These are phyloP conservation scores for Mormyrus iriodes DNA, from an alignment of 2,113 vertebrate species.

Conservation along the genomic window DNA sequence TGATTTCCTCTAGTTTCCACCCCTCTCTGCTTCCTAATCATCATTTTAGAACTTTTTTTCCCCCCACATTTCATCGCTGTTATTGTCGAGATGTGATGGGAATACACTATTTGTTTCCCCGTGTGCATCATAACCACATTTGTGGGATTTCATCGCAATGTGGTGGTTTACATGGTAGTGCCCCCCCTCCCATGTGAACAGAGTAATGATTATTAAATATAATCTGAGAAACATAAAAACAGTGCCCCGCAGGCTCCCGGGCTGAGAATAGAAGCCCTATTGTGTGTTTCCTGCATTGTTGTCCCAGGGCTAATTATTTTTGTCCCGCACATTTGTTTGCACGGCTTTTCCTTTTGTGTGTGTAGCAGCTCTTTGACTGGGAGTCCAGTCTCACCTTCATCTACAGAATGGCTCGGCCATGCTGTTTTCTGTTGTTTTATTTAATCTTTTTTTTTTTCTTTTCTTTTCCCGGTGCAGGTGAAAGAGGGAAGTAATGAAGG, in stretches of 20 bases:
- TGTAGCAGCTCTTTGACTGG: conserved; percentile 39
- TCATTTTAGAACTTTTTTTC: not conserved
- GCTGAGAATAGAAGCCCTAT: too few relatives aligned
- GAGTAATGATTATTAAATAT: not conserved
- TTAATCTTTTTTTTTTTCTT: not conserved
- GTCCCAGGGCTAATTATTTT: conserved; percentile 65
- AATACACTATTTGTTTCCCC: not conserved
- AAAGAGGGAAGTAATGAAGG: conserved; percentile 56
- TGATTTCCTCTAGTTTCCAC: not conserved
- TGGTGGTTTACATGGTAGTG: too few relatives aligned
- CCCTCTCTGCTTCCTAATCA: not conserved
- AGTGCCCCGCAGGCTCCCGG: not conserved
- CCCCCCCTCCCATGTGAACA: not conserved
- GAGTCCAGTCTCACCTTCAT: conserved; percentile 27
- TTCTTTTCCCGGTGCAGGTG: conserved; percentile 44
- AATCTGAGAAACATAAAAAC: not conserved
- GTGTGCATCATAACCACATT: not conserved
- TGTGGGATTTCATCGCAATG: not conserved
- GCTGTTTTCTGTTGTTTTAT: not conserved
- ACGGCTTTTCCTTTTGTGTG: conserved; percentile 39
- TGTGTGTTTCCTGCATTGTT: conserved; percentile 27
- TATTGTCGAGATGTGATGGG: not conserved
- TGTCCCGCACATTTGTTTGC: conserved; percentile 51
- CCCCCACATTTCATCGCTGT: not conserved
- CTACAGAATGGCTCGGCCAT: conserved; percentile 28